These are phyloP conservation scores for Dunckerocampus dactyliophorus DNA, from an alignment of 2,113 vertebrate species.

Conservation along the genomic window DNA sequence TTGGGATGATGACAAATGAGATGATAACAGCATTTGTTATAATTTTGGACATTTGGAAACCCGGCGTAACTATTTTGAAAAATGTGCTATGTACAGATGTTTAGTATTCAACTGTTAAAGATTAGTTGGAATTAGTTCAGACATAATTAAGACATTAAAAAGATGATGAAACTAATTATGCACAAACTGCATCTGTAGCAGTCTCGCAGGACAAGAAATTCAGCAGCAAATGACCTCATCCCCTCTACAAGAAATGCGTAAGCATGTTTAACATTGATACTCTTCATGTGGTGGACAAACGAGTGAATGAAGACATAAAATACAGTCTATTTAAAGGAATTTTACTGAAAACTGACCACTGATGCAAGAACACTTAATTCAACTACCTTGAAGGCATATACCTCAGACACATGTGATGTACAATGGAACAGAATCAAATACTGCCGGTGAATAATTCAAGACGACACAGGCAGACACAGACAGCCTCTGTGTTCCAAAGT, in stretches of 20 bases:
- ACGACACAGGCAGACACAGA: slow-evolving; percentile 19
- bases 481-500: slow-evolving; percentile 32
- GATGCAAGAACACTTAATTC: slow-evolving; percentile 4
- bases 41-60: too few relatives aligned
- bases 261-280: background rate
- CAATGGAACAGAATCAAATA: slow-evolving; percentile 41
- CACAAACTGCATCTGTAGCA: background rate
- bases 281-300: slow-evolving; percentile 3
- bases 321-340: slow-evolving; percentile 53
- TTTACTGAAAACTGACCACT: slow-evolving; percentile 47
- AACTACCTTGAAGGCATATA: background rate
- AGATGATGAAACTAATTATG: background rate
- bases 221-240: background rate
- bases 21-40: too few relatives aligned
- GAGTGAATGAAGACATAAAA: slow-evolving; percentile 45
- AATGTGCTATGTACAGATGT: too few relatives aligned
- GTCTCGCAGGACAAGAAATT: background rate
- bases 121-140: slow-evolving; percentile 1
- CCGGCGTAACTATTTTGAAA: too few relatives aligned
- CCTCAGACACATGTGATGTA: slow-evolving; percentile 17
- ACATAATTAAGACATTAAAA: background rate
- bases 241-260: background rate
- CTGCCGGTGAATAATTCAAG: slow-evolving; percentile 51
- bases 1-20: too few relatives aligned
- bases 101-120: background rate